These are phyloP conservation scores for Asarcornis scutulata DNA, from an alignment of 2,113 vertebrate genomes.

Conservation along the genomic window DNA sequence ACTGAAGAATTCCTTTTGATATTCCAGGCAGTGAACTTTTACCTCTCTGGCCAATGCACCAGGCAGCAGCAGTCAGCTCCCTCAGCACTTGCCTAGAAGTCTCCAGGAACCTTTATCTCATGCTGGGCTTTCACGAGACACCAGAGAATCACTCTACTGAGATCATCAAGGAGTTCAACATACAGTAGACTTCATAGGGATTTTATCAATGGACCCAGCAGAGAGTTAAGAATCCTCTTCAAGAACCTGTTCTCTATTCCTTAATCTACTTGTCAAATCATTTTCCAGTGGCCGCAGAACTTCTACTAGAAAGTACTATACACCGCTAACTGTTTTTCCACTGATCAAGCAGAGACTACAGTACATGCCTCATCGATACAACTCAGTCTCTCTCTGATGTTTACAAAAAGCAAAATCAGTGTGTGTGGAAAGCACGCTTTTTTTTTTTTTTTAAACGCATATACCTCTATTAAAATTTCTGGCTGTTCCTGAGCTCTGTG, in stretches of 20 bases:
- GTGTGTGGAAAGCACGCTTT: neutral
- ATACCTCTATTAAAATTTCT: neutral
- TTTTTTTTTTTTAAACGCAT: neutral
- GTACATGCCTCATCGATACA: neutral
- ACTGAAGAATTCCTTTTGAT: conserved; percentile 28
- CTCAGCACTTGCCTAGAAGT: conserved; percentile 9
- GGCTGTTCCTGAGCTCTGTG: neutral
- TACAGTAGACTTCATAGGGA: conserved; percentile 38
- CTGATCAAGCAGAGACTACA: neutral
- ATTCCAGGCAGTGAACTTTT: conserved; percentile 15
- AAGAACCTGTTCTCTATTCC: conserved; percentile 17
- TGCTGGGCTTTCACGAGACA: conserved; percentile 52
- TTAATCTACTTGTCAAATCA: conserved; percentile 27
- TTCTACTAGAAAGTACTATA: neutral
- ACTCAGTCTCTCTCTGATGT: neutral
- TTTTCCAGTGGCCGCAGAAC: conserved; percentile 25
- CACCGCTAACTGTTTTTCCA: neutral
- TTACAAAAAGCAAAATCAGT: neutral
- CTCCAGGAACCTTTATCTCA: conserved; percentile 45
- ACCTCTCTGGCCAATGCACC: conserved; percentile 12
- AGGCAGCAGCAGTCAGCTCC: conserved; percentile 10
- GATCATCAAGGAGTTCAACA: conserved; percentile 42
- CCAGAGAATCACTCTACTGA: neutral
- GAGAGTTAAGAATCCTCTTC: conserved; percentile 54
- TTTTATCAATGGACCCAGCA: conserved; percentile 54